Conservation (phyloP, 2,888 invertebrate species). For the Hylaea fasciaria region DNA sequence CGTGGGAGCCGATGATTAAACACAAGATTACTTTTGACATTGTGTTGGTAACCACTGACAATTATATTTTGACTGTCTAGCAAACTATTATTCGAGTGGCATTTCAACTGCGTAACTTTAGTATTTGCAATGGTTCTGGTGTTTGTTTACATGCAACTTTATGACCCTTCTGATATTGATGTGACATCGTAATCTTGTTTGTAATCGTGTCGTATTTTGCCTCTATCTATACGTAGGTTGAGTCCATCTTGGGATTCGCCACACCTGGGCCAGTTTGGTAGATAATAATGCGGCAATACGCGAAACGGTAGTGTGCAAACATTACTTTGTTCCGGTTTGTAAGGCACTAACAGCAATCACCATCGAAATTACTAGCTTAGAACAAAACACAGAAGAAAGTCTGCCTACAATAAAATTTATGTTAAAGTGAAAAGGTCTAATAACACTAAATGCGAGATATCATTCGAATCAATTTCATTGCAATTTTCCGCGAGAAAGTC, state of each 20-base stretch:
- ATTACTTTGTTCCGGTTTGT: no score
- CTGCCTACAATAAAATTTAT: no score
- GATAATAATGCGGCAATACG: no score
- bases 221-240: no score
- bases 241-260: no score
- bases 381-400: no score
- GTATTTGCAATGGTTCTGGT: slow-evolving; percentile 9
- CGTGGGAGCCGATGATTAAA: background rate
- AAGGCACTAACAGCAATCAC: no score
- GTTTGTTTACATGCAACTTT: slow-evolving; percentile 12
- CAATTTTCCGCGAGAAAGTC: slow-evolving; percentile 39
- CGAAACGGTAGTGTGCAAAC: background rate
- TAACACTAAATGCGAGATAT: slow-evolving; percentile 4
- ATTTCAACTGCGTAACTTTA: slow-evolving; percentile 27
- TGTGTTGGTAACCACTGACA: slow-evolving; percentile 25
- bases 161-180: slow-evolving; percentile 10
- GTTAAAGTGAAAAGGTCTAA: slow-evolving; percentile 1
- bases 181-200: background rate
- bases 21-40: slow-evolving; percentile 26
- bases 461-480: slow-evolving; percentile 32
- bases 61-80: slow-evolving; percentile 15
- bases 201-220: background rate
- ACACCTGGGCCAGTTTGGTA: no score
- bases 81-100: slow-evolving; percentile 16
- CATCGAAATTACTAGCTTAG: no score